Evolutionary conservation across 2,797 vertebrate genomes (phyloP).

Genomic region (Bucorvus abyssinicus): DNA sequence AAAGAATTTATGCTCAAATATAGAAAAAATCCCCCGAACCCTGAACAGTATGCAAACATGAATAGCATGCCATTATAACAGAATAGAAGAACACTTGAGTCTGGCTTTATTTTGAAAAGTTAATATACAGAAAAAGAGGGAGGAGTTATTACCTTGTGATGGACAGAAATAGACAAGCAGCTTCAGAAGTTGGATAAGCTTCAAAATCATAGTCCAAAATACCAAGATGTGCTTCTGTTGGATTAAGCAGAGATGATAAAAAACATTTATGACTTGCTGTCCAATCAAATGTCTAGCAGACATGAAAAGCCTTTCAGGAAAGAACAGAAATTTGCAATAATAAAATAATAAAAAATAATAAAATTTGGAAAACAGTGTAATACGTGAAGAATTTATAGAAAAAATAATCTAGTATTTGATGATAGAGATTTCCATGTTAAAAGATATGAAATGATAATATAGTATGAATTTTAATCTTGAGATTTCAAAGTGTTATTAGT

Average conservation of each 20-base stretch:
- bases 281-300: background rate
- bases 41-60: background rate
- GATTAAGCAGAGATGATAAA: background rate
- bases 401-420: background rate
- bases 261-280: background rate
- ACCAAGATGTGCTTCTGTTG: background rate
- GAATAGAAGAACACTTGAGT: background rate
- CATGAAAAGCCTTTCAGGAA: background rate
- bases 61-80: background rate
- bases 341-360: too few relatives aligned
- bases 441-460: background rate
- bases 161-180: background rate
- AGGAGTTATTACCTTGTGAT: background rate
- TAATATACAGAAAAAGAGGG: background rate
- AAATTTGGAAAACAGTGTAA: too few relatives aligned
- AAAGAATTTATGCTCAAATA: background rate
- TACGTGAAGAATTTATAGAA: background rate
- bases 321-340: background rate
- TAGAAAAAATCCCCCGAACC: accelerated
- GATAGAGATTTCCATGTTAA: background rate
- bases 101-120: background rate
- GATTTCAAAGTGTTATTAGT: background rate
- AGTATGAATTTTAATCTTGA: background rate
- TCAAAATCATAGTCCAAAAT: background rate
- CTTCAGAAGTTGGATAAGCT: background rate